These are phyloP conservation scores for Musca domestica DNA, from an alignment of 1,140 invertebrate species.

Conservation along the genomic window DNA sequence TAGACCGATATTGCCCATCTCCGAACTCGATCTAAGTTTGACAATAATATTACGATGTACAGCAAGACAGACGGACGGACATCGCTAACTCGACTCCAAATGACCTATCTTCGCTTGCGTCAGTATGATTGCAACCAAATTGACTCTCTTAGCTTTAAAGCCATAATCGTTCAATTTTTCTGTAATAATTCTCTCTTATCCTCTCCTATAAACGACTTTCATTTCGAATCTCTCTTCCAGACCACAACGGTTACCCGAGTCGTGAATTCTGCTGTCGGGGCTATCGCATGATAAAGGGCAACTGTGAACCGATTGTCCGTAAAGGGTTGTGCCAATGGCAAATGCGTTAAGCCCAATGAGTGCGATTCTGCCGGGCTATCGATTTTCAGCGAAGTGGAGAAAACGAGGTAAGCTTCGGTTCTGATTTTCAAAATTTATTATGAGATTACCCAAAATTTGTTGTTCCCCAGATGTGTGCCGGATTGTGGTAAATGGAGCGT, in stretches of 20 bases:
- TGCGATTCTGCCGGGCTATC: conserved; percentile 18
- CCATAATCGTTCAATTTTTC: too few species aligned
- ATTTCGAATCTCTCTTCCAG: background rate
- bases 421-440: background rate
- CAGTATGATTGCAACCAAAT: too few species aligned
- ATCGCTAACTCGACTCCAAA: too few species aligned
- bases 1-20: too few species aligned
- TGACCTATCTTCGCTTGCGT: too few species aligned
- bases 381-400: background rate
- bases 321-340: conserved; percentile 24
- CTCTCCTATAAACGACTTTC: too few species aligned
- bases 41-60: too few species aligned
- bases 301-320: conserved; percentile 46
- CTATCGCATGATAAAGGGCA: conserved; percentile 15
- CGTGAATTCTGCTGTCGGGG: conserved; percentile 4
- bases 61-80: too few species aligned
- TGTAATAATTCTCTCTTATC: too few species aligned
- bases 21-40: too few species aligned
- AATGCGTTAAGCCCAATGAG: conserved; percentile 14
- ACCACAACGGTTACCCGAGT: background rate
- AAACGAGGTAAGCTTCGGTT: background rate
- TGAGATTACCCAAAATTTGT: background rate
- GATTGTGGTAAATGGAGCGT: conserved; percentile 53
- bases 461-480: conserved; percentile 1
- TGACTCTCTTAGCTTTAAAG: too few species aligned